phyloP scores from a whole-genome alignment of 2,888 invertebrate species.

The Zaprionus obscuricornis region DNA sequence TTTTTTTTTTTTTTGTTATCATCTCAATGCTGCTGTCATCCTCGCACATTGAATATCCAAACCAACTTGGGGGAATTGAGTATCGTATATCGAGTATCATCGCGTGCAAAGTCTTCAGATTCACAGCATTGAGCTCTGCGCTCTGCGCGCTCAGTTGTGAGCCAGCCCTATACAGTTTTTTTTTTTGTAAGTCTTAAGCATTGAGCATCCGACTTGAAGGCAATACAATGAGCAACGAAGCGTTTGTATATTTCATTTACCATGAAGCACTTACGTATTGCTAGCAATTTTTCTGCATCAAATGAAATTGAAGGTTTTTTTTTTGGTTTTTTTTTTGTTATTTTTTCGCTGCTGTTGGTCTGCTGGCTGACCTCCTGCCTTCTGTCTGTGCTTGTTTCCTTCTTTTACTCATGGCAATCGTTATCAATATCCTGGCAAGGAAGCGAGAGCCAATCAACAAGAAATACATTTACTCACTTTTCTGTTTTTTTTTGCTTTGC shows the following conservation, averaged over 20 bases:
- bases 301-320: constrained; percentile 68
- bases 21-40: no score
- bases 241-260: constrained; percentile 74
- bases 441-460: constrained; percentile 66
- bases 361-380: constrained; percentile 21
- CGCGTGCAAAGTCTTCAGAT: no score
- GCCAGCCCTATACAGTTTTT: no score
- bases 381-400: neutral
- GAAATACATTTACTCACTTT: constrained; percentile 69
- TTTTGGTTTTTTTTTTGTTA: no score
- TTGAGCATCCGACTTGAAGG: constrained; percentile 33
- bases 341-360: constrained; percentile 30
- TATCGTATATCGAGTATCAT: neutral
- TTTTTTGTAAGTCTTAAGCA: constrained; percentile 6
- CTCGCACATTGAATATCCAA: neutral
- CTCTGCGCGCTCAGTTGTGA: no score
- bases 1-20: no score
- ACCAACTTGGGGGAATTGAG: no score
- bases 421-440: constrained; percentile 62
- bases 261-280: constrained; percentile 75
- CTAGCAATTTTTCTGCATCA: constrained; percentile 74
- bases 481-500: constrained; percentile 6
- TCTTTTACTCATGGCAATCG: constrained; percentile 3
- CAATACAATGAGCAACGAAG: constrained; percentile 59
- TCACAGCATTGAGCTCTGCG: no score